These are phyloP conservation scores for Sesia bembeciformis DNA, from an alignment of 2,888 invertebrate genomes.

Conservation along the genomic window DNA sequence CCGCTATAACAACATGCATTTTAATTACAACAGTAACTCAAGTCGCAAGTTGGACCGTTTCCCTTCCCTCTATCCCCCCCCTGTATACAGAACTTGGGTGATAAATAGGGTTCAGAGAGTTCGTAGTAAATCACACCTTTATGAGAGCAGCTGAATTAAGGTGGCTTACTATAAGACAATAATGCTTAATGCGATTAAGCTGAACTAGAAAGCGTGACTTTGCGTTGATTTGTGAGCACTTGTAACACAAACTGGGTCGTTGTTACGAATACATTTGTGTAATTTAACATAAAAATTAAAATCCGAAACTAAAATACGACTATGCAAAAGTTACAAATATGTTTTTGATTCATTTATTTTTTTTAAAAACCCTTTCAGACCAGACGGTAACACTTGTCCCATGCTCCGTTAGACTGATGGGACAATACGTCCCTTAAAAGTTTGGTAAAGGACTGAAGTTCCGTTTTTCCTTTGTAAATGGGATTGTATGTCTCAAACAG, in stretches of 20 bases:
- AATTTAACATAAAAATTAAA: no score
- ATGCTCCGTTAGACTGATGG: no score
- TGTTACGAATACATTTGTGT: no score
- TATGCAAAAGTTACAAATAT: no score
- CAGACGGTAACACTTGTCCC: no score
- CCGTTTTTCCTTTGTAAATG: no score
- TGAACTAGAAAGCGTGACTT: background rate
- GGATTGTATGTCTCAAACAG: no score
- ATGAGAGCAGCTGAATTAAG: constrained; percentile 18
- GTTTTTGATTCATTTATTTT: no score
- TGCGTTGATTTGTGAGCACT: background rate
- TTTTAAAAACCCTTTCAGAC: no score
- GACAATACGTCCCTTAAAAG: no score
- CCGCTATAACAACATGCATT: constrained; percentile 24
- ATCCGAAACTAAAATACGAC: no score
- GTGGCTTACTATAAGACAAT: background rate
- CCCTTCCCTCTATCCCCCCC: background rate
- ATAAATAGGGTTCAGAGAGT: constrained; percentile 27
- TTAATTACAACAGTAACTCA: constrained; percentile 25
- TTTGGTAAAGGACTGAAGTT: no score
- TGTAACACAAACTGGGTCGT: background rate
- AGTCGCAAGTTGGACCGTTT: constrained; percentile 22
- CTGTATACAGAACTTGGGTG: constrained; percentile 7
- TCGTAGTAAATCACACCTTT: constrained; percentile 36
- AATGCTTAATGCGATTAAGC: background rate